phyloP scores from a whole-genome alignment of 2,888 invertebrate species.

The Sinodicranocentrus sp. region DNA sequence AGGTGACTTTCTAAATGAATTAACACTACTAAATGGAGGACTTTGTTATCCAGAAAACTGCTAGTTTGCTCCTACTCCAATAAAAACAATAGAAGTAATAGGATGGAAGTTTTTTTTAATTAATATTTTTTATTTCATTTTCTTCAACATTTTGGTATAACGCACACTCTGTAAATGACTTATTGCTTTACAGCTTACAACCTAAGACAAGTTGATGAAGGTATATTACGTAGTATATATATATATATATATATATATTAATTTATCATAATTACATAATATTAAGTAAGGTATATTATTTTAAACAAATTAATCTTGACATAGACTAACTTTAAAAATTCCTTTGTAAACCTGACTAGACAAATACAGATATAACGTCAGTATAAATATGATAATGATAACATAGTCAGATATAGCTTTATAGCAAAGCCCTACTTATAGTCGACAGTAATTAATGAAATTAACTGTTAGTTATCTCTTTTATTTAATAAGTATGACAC shows the following conservation, averaged over 20 bases:
- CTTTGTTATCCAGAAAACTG: slow-evolving; percentile 12
- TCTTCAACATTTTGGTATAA: background rate
- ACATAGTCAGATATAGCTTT: no score
- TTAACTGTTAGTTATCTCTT: no score
- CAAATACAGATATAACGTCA: no score
- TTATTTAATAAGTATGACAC: no score
- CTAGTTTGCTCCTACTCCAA: slow-evolving; percentile 5
- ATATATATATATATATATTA: background rate
- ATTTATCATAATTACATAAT: background rate
- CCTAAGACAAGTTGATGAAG: background rate
- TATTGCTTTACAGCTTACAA: slow-evolving; percentile 24
- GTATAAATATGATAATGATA: no score
- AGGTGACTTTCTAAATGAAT: slow-evolving; percentile 15
- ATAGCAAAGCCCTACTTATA: no score
- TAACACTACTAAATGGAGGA: background rate
- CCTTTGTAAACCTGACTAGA: slow-evolving; percentile 22
- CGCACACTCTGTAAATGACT: slow-evolving; percentile 28
- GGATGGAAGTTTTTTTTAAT: background rate
- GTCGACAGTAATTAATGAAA: no score
- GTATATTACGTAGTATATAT: background rate
- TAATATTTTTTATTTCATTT: background rate
- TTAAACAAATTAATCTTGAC: background rate
- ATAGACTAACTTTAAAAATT: background rate
- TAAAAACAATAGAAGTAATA: background rate
- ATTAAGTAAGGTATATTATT: no score